Evolutionary conservation across 2,797 vertebrate genomes (phyloP).

Genomic region (Phylloscopus collybita): DNA sequence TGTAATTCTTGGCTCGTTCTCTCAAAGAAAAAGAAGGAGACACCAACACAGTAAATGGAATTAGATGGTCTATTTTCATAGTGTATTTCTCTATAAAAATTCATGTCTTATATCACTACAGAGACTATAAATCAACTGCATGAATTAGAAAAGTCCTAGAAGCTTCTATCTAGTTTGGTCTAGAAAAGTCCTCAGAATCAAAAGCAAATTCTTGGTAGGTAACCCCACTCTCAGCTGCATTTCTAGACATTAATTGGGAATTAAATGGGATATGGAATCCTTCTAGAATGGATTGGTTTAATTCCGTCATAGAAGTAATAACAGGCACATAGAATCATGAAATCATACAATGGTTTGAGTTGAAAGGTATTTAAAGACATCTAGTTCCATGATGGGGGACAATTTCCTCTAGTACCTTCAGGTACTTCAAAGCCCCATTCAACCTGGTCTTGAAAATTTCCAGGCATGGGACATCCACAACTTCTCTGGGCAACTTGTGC

Average conservation of each 20-base stretch:
- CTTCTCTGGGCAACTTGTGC: neutral
- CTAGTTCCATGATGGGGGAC: neutral
- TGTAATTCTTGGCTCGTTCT: neutral
- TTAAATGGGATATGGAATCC: neutral
- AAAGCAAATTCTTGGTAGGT: neutral
- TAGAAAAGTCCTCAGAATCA: neutral
- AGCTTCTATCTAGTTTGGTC: neutral
- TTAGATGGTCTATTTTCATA: neutral
- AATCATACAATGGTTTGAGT: neutral
- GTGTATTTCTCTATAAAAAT: neutral
- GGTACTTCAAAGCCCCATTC: neutral
- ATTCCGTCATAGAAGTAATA: neutral
- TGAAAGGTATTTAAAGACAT: neutral
- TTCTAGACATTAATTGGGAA: neutral
- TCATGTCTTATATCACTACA: neutral
- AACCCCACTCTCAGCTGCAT: neutral
- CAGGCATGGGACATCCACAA: neutral
- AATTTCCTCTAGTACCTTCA: neutral
- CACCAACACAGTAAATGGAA: neutral
- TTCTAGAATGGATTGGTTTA: neutral
- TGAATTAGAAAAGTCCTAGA: neutral
- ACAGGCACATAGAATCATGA: neutral
- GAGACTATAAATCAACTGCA: neutral
- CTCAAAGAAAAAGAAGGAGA: neutral
- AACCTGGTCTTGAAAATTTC: neutral